Evolutionary conservation across 2,797 vertebrate genomes (phyloP).

Genomic region (Molossus molossus): DNA sequence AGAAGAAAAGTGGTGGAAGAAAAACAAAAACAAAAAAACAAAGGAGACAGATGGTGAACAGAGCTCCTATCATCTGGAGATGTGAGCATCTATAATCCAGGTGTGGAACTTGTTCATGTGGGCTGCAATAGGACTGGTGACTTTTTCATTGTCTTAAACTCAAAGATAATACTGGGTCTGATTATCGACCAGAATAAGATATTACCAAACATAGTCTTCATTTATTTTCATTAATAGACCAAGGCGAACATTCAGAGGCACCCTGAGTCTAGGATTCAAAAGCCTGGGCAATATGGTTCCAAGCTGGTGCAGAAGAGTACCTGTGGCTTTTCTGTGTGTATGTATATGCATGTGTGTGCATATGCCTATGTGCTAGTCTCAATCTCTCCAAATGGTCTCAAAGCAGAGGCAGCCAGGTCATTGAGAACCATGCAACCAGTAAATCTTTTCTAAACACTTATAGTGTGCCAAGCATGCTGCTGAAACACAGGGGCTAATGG

Average conservation of each 20-base stretch:
- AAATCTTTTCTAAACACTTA: conserved; percentile 21
- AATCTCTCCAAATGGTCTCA: conserved; percentile 9
- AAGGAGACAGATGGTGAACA: background rate
- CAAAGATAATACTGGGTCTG: background rate
- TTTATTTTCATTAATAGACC: background rate
- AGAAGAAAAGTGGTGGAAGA: background rate
- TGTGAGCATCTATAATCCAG: background rate
- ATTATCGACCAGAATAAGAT: conserved; percentile 8
- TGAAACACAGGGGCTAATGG: background rate
- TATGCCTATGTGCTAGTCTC: background rate
- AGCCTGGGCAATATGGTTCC: background rate
- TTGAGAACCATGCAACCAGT: background rate
- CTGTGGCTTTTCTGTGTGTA: background rate
- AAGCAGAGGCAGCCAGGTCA: background rate
- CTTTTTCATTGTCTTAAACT: conserved; percentile 21
- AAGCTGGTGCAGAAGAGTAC: background rate
- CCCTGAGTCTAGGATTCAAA: background rate
- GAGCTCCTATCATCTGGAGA: background rate
- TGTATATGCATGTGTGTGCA: background rate
- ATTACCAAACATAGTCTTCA: background rate
- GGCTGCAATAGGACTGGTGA: background rate
- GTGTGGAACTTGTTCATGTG: background rate
- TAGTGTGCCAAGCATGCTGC: background rate
- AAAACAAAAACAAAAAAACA: background rate
- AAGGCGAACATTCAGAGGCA: background rate